Conservation (phyloP, 2,797 vertebrate genomes). For the Neomorphus geoffroyi region DNA sequence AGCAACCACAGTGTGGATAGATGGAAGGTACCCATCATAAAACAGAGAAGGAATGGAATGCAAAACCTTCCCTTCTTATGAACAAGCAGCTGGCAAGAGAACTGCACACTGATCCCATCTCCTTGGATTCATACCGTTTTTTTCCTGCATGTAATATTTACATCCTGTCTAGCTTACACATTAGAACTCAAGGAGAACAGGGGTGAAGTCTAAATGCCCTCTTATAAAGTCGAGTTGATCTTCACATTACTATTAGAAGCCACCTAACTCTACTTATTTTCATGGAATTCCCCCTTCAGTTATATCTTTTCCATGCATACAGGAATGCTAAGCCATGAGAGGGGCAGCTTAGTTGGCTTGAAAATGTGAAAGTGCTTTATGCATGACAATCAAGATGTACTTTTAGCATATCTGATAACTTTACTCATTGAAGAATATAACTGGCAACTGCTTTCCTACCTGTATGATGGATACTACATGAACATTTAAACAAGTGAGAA, state of each 20-base stretch:
- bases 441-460: not conserved
- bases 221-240: not conserved
- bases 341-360: not conserved
- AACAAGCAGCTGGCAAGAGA: not conserved
- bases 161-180: not conserved
- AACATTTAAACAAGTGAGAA: not conserved
- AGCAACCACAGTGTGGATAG: not conserved
- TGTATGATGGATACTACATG: not conserved
- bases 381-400: not conserved
- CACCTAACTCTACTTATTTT: not conserved
- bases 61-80: not conserved
- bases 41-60: not conserved
- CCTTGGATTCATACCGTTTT: not conserved
- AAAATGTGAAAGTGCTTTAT: not conserved
- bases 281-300: not conserved
- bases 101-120: accelerated
- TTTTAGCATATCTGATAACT: not conserved
- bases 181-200: not conserved
- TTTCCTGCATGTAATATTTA: accelerated
- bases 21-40: not conserved
- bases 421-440: not conserved
- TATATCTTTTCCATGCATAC: not conserved
- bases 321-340: not conserved
- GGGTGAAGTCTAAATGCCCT: not conserved
- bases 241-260: not conserved